These are phyloP conservation scores for Mionectes macconnelli DNA, from an alignment of 2,113 vertebrate species.

Conservation along the genomic window DNA sequence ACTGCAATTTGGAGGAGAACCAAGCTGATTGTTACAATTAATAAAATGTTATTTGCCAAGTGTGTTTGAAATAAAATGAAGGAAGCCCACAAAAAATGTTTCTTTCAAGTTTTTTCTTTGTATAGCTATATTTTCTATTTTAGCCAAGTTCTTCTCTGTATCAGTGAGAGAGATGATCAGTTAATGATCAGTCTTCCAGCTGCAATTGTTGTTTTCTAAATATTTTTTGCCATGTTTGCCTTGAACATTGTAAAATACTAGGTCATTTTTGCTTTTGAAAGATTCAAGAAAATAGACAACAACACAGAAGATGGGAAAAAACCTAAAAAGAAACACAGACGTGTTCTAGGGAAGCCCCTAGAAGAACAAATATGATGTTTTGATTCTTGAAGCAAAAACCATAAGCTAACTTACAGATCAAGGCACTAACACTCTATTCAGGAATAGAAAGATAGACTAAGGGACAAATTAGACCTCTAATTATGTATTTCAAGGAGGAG, in stretches of 20 bases:
- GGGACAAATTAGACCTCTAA: background rate
- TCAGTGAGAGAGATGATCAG: background rate
- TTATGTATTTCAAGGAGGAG: background rate
- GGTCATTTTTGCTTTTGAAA: background rate
- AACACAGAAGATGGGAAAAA: background rate
- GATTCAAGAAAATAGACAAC: background rate
- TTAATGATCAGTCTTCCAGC: background rate
- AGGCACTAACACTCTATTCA: background rate
- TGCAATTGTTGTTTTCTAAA: background rate
- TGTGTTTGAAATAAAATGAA: background rate
- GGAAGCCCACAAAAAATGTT: background rate
- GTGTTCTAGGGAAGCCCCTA: background rate
- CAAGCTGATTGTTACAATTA: constrained; percentile 65
- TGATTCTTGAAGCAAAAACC: background rate
- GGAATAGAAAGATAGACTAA: background rate
- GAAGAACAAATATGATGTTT: background rate
- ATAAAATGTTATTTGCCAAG: background rate
- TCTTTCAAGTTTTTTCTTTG: background rate
- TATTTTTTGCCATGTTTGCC: background rate
- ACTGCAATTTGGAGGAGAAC: constrained; percentile 11
- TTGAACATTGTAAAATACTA: background rate
- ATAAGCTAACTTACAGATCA: background rate
- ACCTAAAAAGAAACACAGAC: background rate
- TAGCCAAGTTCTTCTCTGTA: background rate
- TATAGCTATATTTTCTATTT: background rate